Percentiles rank a stretch among this genome's conserved stretches.
Conservation (phyloP, 2,797 vertebrate genomes). For the Prionace glauca region DNA sequence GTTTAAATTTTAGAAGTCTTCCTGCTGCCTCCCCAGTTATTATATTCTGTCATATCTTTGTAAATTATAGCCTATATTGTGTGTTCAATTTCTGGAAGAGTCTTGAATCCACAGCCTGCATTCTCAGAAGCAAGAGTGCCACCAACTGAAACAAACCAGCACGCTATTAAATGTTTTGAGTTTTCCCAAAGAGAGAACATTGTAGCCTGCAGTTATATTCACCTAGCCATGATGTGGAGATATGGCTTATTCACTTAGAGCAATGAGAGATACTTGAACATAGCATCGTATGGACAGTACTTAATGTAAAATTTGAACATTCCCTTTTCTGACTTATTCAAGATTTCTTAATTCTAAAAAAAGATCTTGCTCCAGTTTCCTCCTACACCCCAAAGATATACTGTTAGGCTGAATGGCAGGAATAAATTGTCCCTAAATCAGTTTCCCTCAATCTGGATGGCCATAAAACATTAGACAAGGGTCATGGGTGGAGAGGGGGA, state of each 20-base stretch:
- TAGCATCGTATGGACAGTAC: not conserved
- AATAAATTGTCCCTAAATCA: too few species aligned
- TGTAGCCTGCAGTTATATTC: not conserved
- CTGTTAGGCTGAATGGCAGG: too few species aligned
- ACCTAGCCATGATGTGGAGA: not conserved
- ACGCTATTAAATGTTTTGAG: not conserved
- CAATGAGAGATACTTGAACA: not conserved
- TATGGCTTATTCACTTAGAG: not conserved
- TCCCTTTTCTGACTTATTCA: not conserved
- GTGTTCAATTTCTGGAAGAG: not conserved
- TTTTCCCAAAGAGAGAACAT: not conserved
- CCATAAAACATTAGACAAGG: too few species aligned
- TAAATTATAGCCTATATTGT: not conserved
- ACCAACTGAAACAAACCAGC: not conserved
- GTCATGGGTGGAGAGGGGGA: too few species aligned
- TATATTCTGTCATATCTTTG: not conserved
- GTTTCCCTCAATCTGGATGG: too few species aligned
- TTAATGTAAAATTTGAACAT: not conserved
- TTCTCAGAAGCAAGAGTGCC: not conserved
- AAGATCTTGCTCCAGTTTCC: not conserved
- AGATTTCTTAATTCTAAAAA: not conserved
- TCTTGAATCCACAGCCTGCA: not conserved
- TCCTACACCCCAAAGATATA: too few species aligned
- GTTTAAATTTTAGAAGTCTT: not conserved
- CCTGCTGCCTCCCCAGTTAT: not conserved